phyloP scores from a whole-genome alignment of 2,888 invertebrate genomes.

The Cancer borealis region DNA sequence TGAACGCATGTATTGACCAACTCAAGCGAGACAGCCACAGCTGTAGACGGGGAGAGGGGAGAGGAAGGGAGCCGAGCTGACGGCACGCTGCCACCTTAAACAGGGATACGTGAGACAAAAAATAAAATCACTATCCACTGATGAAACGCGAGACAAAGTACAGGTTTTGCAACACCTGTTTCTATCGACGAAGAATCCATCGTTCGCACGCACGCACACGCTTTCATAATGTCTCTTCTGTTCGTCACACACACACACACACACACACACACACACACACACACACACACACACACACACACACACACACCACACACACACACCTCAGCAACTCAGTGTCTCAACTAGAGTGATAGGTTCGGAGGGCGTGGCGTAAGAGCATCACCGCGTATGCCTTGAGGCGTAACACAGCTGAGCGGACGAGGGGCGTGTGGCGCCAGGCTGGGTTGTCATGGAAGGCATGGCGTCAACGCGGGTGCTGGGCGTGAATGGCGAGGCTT shows the following conservation, averaged over 20 bases:
- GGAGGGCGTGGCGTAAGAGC: not conserved
- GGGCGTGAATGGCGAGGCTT: not conserved
- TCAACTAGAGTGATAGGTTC: conserved; percentile 10
- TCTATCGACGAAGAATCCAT: not conserved
- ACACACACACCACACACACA: not conserved
- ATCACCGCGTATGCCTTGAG: not conserved
- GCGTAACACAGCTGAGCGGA: not conserved
- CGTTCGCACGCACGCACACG: not conserved
- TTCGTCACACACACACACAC: not conserved
- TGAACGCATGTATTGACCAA: not conserved
- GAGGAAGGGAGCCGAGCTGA: not conserved
- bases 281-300: too few species aligned
- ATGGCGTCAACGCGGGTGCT: not conserved
- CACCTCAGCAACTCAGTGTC: not conserved
- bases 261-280: too few species aligned
- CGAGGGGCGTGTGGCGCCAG: not conserved
- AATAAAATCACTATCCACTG: not conserved
- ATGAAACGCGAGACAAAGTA: not conserved
- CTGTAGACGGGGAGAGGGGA: not conserved
- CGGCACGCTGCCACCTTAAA: not conserved
- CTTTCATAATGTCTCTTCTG: too few species aligned
- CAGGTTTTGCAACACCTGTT: conserved; percentile 8
- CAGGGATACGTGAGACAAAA: not conserved
- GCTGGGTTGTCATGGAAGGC: not conserved
- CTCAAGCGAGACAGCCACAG: not conserved